Evolutionary conservation across 1,140 invertebrate species (phyloP).

Genomic region (Meloidogyne chitwoodi): DNA sequence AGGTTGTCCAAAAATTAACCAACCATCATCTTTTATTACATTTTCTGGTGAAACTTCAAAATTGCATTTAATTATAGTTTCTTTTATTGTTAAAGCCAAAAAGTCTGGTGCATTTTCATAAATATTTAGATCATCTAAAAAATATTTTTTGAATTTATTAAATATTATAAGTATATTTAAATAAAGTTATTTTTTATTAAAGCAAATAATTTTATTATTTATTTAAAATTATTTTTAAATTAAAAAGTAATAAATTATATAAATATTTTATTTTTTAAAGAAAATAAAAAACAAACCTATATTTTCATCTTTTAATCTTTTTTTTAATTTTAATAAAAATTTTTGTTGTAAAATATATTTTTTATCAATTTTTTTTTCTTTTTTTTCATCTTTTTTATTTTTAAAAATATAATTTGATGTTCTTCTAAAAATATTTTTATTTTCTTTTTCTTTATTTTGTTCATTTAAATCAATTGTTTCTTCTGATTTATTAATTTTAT

Average conservation of each 20-base stretch:
- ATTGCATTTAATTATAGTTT: neutral
- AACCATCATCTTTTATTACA: neutral
- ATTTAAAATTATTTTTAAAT: too few species aligned
- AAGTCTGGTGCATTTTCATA: neutral
- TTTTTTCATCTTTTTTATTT: neutral
- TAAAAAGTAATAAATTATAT: too few species aligned
- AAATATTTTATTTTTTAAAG: too few species aligned
- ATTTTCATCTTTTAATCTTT: neutral
- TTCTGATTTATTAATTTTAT: neutral
- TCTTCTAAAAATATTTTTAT: too few species aligned
- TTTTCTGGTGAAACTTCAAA: neutral
- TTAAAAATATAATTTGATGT: too few species aligned
- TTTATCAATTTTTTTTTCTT: neutral
- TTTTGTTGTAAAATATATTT: neutral
- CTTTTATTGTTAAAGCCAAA: neutral
- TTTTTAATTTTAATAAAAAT: neutral
- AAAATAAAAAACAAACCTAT: neutral
- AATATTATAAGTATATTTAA: too few species aligned
- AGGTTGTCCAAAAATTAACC: neutral
- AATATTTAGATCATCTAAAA: neutral
- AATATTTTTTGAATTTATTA: too few species aligned
- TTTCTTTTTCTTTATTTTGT: neutral
- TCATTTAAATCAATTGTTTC: neutral
- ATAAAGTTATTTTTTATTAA: too few species aligned
- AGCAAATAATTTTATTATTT: too few species aligned